Conservation (phyloP, 2,888 invertebrate species). For the Yponomeuta cagnagella region DNA sequence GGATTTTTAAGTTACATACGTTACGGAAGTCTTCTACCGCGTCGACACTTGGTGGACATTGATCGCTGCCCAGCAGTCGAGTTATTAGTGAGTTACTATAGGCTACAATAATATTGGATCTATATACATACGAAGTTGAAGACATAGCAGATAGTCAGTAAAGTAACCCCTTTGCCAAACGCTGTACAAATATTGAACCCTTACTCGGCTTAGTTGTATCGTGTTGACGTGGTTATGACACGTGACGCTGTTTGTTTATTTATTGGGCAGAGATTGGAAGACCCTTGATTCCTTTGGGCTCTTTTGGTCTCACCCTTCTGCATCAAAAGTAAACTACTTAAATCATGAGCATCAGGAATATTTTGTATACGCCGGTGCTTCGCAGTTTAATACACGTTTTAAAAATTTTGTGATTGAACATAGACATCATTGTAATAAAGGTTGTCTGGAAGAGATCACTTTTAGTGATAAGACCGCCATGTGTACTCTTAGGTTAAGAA, state of each 20-base stretch:
- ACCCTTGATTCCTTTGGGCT: not conserved
- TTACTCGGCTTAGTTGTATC: not conserved
- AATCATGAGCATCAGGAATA: not conserved
- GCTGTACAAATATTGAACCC: not conserved
- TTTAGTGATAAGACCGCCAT: too few relatives aligned
- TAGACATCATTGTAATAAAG: too few relatives aligned
- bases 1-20: too few relatives aligned
- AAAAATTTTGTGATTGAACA: too few relatives aligned
- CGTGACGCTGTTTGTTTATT: not conserved
- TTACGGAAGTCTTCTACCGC: slow-evolving; percentile 29
- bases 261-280: not conserved
- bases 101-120: too few relatives aligned
- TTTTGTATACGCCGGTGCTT: not conserved
- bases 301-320: not conserved
- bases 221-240: not conserved
- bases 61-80: slow-evolving; percentile 38
- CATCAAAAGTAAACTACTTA: not conserved
- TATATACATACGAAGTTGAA: too few relatives aligned
- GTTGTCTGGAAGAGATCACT: too few relatives aligned
- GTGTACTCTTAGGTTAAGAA: too few relatives aligned
- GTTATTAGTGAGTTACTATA: slow-evolving; percentile 31
- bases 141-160: too few relatives aligned
- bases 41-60: slow-evolving; percentile 46
- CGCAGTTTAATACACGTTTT: too few relatives aligned
- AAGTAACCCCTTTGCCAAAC: too few relatives aligned